Base-by-base conservation (phyloP, 2,113 vertebrate species). In the Dipodomys stephensi region DNA sequence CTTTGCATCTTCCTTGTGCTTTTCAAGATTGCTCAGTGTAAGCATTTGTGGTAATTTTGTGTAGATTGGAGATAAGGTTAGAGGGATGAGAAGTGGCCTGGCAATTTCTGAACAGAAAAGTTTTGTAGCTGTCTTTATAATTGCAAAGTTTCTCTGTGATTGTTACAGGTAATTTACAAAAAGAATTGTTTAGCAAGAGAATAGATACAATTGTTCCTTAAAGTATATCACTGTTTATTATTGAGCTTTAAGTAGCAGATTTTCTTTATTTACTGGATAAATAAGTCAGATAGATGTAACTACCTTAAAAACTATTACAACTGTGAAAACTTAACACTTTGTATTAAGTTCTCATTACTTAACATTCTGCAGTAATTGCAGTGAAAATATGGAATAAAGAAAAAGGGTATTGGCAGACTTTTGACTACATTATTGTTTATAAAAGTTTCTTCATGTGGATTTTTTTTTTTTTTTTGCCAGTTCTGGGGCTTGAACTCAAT, bases 271-370 rank as follows among this genome's bases (percentile, higher is more conserved):
- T 65, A 76, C 74, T 94, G 74, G 72, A 27, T 86, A 72, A 81
- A 44, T 80, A 85, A 39, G 32, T 87, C 62, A 89, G 53, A 62
- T 85, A 86, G 85, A 88, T 79, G 49, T 19, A 92, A n/a, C 35
- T 57, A 39, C 46, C 74, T 78, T 90, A 89, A 32, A 85, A 92
- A 78, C 57, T 84, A 2, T 57, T 83, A 68, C 90, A 32, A 65
- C 46, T 68, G 11, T 81, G 39, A 91, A 92, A 91, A 69, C 46
- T 64, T 30, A 57, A 71, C 57, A 57, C 28, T 60, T 93, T 81
- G 84, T 88, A 90, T 88, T 92, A 94, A 46, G 6, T 83, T 94
- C 35, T 90, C 49, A 35, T 88, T 88, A 28, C 65, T 76, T 65
- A 85, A 71, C 23, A 69, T 74, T 85, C n/a, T 46, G 18, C 9